Evolutionary conservation across 2,888 invertebrate species (phyloP), one percentile per base, ranked within the genome.

Genomic region (Harmothoe impar): DNA sequence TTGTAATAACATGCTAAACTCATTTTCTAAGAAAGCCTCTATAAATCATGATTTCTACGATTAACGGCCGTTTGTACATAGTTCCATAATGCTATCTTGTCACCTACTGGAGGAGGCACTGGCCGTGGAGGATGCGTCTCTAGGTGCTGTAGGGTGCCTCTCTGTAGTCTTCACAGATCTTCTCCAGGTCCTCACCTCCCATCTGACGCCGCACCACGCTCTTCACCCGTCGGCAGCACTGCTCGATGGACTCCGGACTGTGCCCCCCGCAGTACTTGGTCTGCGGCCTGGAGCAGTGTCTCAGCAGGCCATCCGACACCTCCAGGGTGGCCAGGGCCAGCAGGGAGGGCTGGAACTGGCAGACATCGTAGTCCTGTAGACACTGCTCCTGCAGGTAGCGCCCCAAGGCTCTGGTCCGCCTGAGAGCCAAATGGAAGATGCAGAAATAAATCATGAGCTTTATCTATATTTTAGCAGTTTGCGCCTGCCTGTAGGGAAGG

Each of bases 321-420:
- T 77, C 43, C 77, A 89, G 72, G 43, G 20, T 29, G n/a, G 89
- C 72, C 43, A 72, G 62, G 7, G 94, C 94, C 51, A 94, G 90
- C 78, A 94, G 91, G 0, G 94, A 94, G 0, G 94, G 94, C 15
- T 91, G 92, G 35, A 92, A 93, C 90, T 94, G 94, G 68, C 93
- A 92, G n/a, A 94, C 91, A 0, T 93, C 92, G 91, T 94, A 94
- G 90, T 94, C 94, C 77, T 93, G 94, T 7, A 94, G 92, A 0
- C 93, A 92, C n/a, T 94, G 91, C 91, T 94, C 94, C 89, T 94
- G 89, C 0, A 94, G 52, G 91, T 54, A 86, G 23, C 86, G 86
- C 23, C 81, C 77, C 31, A 29, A 31, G 77, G 77, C 77, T 31
- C 77, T 77, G 31, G 77, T 77, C 0, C 17, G 7, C 31, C 77